Conservation (phyloP, 2,113 vertebrate genomes). For the Odocoileus hemionus region DNA sequence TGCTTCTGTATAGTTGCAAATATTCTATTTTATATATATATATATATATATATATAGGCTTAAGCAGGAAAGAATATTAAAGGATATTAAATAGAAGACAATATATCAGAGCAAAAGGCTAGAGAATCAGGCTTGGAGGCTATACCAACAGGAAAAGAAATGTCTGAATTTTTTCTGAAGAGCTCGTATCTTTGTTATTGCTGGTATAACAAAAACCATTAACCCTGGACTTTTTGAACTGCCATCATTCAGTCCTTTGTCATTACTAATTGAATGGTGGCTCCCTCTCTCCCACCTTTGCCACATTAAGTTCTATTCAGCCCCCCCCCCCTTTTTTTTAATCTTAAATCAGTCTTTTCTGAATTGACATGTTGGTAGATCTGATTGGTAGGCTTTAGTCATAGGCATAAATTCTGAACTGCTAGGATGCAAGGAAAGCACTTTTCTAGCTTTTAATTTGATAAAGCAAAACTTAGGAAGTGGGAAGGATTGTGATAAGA, state of each 20-base stretch:
- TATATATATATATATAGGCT: not conserved
- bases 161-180: not conserved
- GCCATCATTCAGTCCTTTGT: not conserved
- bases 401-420: not conserved
- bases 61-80: not conserved
- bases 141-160: not conserved
- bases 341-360: not conserved
- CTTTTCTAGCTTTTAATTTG: not conserved
- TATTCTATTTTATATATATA: not conserved
- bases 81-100: not conserved
- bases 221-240: too few species aligned
- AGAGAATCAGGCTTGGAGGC: not conserved
- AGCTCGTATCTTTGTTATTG: not conserved
- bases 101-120: not conserved
- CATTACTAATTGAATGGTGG: not conserved
- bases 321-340: not conserved
- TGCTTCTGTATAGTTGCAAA: not conserved
- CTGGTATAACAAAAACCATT: not conserved
- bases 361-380: not conserved
- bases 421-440: not conserved
- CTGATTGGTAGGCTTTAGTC: not conserved
- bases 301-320: not conserved
- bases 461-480: not conserved
- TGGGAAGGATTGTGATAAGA: not conserved
- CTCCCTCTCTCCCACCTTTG: not conserved